Percentiles rank a stretch among this genome's conserved stretches.
Evolutionary conservation across 1,140 invertebrate species (phyloP).

Genomic region (Polypedilum pembai): DNA sequence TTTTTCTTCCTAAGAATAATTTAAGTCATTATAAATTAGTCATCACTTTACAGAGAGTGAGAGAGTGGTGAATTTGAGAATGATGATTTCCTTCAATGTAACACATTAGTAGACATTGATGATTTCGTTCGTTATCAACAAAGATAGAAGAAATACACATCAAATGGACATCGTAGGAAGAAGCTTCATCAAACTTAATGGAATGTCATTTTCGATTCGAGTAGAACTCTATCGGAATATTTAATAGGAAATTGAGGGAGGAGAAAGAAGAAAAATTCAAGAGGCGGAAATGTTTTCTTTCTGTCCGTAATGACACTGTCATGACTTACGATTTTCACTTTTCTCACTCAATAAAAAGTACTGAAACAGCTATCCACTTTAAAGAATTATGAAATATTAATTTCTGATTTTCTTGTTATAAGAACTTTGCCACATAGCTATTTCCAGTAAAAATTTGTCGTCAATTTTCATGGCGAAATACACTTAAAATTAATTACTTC

Average conservation of each 20-base stretch:
- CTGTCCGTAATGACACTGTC: background rate
- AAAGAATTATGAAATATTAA: background rate
- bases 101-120: background rate
- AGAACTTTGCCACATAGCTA: background rate
- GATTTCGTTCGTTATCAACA: background rate
- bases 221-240: slow-evolving; percentile 6
- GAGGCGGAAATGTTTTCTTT: slow-evolving; percentile 10
- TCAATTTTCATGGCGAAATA: slow-evolving; percentile 15
- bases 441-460: background rate
- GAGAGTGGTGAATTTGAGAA: no score
- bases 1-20: slow-evolving; percentile 4
- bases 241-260: background rate
- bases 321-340: background rate
- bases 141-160: background rate
- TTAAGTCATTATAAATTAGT: slow-evolving; percentile 24
- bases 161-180: background rate
- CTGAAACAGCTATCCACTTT: no score
- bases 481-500: slow-evolving; percentile 28
- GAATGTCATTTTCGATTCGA: slow-evolving; percentile 14
- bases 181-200: slow-evolving; percentile 22
- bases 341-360: background rate
- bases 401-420: background rate
- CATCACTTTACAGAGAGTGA: no score
- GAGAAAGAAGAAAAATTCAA: background rate
- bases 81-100: background rate